Evolutionary conservation across 2,113 vertebrate genomes (phyloP).

Genomic region (Toxostoma redivivum): DNA sequence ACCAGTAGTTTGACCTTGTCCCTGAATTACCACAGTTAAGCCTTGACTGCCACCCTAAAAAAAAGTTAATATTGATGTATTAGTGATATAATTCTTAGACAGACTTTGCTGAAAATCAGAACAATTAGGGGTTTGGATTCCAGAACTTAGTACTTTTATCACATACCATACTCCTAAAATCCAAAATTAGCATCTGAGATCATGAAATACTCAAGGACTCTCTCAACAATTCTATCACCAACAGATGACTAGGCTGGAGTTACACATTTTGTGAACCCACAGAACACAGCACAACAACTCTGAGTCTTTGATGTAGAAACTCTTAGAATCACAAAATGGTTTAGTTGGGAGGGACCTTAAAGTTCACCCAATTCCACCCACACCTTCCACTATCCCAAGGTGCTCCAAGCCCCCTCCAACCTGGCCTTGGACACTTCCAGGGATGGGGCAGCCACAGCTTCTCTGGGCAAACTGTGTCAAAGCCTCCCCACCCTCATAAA

Average conservation of each 20-base stretch:
- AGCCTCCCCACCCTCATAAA: neutral
- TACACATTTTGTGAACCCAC: neutral
- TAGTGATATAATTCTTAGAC: neutral
- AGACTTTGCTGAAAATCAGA: neutral
- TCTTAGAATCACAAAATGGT: neutral
- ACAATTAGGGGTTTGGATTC: neutral
- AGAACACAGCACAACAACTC: neutral
- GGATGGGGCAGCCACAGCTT: neutral
- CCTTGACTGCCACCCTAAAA: constrained; percentile 91
- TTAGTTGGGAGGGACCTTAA: neutral
- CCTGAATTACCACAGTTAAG: constrained; percentile 97
- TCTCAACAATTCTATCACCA: neutral
- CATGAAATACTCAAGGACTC: neutral
- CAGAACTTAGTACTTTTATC: neutral
- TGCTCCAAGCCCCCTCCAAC: neutral
- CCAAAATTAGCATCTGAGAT: neutral
- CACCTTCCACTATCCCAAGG: neutral
- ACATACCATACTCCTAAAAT: neutral
- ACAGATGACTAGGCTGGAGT: neutral
- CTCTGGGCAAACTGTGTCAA: neutral
- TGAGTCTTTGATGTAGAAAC: neutral
- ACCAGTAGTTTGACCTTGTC: constrained; percentile 97
- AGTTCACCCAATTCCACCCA: neutral
- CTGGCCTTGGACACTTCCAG: neutral
- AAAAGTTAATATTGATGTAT: neutral